phyloP scores from a whole-genome alignment of 1,140 invertebrate genomes.

The Palaemon carinicauda region DNA sequence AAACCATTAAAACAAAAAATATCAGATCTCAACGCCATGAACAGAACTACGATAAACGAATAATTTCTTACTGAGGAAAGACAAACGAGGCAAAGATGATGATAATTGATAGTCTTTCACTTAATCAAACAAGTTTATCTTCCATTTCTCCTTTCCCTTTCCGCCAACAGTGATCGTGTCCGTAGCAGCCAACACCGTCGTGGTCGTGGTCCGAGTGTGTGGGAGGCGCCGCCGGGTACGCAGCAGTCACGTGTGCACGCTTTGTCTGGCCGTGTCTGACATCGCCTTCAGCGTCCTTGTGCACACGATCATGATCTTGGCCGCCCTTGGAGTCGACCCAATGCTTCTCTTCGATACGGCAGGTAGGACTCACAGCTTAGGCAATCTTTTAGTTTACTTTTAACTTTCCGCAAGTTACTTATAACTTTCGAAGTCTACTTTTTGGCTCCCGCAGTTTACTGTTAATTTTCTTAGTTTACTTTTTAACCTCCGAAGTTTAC shows the following conservation, averaged over 20 bases:
- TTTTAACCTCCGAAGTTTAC: too few relatives aligned
- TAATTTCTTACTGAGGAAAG: too few relatives aligned
- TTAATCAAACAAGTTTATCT: neutral
- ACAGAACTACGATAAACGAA: too few relatives aligned
- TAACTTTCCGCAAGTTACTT: too few relatives aligned
- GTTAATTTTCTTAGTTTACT: too few relatives aligned
- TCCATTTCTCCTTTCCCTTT: neutral
- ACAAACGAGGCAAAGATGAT: neutral
- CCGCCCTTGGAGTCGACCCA: constrained; percentile 35
- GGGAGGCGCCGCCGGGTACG: constrained; percentile 14
- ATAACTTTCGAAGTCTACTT: too few relatives aligned
- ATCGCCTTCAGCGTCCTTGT: constrained; percentile 42
- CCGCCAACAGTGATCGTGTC: constrained; percentile 33
- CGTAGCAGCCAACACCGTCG: constrained; percentile 30
- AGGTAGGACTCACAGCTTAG: constrained; percentile 10
- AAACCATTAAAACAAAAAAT: too few relatives aligned
- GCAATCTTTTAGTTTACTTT: too few relatives aligned
- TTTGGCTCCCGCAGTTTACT: too few relatives aligned
- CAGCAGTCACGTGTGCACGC: constrained; percentile 35
- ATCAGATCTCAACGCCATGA: too few relatives aligned
- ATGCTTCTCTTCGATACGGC: constrained; percentile 16
- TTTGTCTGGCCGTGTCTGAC: constrained; percentile 40
- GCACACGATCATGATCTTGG: constrained; percentile 45
- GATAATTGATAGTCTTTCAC: neutral
- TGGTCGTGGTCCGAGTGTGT: constrained; percentile 36